A percentile compares a stretch with the other conserved stretches of the same genome.
Evolutionary conservation across 2,888 invertebrate genomes (phyloP).

Genomic region (Harpalus rufipes): DNA sequence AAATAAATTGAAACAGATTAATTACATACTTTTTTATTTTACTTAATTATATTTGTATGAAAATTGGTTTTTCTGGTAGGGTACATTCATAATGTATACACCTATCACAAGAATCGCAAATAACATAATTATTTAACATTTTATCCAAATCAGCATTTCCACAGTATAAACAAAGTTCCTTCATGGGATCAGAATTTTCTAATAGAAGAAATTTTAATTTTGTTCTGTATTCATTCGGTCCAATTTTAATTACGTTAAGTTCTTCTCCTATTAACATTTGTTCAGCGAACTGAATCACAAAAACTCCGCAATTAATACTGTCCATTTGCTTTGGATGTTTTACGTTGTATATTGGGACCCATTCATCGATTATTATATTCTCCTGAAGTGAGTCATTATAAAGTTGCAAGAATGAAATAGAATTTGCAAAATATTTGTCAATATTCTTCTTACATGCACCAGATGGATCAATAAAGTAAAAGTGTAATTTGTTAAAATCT

Average conservation of each 20-base stretch:
- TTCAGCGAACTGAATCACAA: slow-evolving; percentile 8
- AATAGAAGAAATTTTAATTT: not conserved
- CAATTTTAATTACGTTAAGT: not conserved
- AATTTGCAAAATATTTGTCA: too few relatives aligned
- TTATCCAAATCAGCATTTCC: slow-evolving; percentile 4
- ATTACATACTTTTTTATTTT: not conserved
- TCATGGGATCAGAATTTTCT: too few relatives aligned
- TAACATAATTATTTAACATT: slow-evolving; percentile 3
- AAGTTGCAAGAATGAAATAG: too few relatives aligned
- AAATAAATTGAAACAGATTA: slow-evolving; percentile 9
- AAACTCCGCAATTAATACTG: slow-evolving; percentile 8
- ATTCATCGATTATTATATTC: slow-evolving; percentile 5
- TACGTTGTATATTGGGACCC: slow-evolving; percentile 1
- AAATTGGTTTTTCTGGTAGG: not conserved
- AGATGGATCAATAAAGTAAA: too few relatives aligned
- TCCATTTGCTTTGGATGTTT: slow-evolving; percentile 10
- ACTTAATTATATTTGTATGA: not conserved
- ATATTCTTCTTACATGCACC: too few relatives aligned
- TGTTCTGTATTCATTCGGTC: slow-evolving; percentile 13
- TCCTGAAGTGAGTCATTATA: not conserved
- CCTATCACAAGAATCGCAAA: slow-evolving; percentile 6
- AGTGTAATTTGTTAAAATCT: too few relatives aligned
- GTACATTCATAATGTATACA: slow-evolving; percentile 19
- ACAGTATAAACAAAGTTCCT: not conserved
- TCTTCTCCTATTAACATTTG: not conserved